Percentiles rank a stretch among this genome's conserved stretches.
Evolutionary conservation across 2,797 vertebrate species (phyloP).

Genomic region (Cossypha dichroa): DNA sequence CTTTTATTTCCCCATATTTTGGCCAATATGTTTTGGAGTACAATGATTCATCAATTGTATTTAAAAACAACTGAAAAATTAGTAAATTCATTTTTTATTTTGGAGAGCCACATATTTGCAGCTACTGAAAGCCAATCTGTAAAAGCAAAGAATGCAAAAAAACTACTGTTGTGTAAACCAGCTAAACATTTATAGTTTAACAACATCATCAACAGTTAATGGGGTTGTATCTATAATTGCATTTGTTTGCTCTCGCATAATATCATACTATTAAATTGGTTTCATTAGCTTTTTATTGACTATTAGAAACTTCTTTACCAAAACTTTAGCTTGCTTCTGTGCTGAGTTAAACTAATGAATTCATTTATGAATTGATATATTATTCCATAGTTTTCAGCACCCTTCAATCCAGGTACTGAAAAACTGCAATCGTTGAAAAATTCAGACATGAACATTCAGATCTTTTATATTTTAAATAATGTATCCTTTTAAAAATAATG

Average conservation of each 20-base stretch:
- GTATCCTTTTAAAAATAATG: fast-evolving
- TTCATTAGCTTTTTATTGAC: not conserved
- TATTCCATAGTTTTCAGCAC: not conserved
- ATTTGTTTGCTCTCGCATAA: not conserved
- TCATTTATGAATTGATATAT: not conserved
- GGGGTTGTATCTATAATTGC: not conserved
- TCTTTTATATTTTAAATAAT: not conserved
- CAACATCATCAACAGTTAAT: not conserved
- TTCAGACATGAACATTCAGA: not conserved
- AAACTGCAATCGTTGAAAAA: not conserved
- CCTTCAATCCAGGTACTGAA: not conserved
- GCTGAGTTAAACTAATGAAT: not conserved
- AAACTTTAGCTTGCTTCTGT: not conserved
- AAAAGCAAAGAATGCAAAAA: not conserved
- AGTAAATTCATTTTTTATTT: not conserved
- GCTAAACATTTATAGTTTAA: not conserved
- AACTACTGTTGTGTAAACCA: not conserved
- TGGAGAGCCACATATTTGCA: not conserved
- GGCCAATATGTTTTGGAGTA: fast-evolving
- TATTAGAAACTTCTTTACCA: not conserved
- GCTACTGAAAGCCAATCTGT: not conserved
- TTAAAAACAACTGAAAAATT: not conserved
- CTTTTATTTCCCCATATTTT: not conserved
- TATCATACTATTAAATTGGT: not conserved
- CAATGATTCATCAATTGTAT: not conserved